phyloP scores from a whole-genome alignment of 2,797 vertebrate genomes.

The Bryconaethiops microstoma region DNA sequence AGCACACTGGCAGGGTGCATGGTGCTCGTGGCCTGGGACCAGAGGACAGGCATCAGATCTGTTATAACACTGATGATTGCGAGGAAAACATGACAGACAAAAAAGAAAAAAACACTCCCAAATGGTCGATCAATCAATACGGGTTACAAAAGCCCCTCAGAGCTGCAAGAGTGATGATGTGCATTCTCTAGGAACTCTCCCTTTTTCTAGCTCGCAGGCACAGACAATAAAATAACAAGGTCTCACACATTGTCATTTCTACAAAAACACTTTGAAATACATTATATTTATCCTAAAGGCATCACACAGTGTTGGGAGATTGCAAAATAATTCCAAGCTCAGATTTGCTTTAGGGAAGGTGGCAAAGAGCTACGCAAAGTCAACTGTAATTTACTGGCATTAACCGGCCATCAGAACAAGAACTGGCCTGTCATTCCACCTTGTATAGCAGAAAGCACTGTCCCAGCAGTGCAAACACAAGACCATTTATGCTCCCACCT shows the following conservation, averaged over 20 bases:
- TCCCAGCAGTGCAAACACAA: not conserved
- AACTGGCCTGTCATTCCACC: not conserved
- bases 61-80: conserved; percentile 6
- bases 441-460: not conserved
- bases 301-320: not conserved
- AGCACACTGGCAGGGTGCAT: conserved; percentile 62
- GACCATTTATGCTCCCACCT: not conserved
- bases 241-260: not conserved
- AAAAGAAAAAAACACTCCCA: not conserved
- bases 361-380: not conserved
- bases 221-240: not conserved
- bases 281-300: not conserved
- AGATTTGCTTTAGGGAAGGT: not conserved
- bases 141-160: not conserved
- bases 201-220: not conserved
- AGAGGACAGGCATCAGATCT: conserved; percentile 38
- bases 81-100: not conserved
- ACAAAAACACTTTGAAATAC: not conserved
- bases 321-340: not conserved
- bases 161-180: not conserved
- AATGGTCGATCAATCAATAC: not conserved
- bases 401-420: not conserved
- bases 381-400: not conserved
- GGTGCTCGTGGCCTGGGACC: conserved; percentile 52
- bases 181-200: not conserved